phyloP scores from a whole-genome alignment of 2,888 invertebrate species.

The Folsomia candida region DNA sequence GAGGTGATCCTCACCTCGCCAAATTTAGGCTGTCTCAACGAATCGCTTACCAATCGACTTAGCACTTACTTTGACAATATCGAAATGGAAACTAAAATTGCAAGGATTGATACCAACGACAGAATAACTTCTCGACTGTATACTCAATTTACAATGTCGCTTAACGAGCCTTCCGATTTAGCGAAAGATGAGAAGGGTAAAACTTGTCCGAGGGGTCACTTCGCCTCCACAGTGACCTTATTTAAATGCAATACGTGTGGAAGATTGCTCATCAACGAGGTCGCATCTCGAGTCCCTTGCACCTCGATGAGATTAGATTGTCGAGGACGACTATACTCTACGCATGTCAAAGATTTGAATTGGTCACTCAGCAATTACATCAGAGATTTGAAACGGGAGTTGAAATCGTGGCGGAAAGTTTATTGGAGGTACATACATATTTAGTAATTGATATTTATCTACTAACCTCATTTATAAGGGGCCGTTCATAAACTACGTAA shows the following conservation, averaged over 20 bases:
- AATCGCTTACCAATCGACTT: constrained; percentile 62
- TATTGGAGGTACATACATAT: constrained; percentile 81
- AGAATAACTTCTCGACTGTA: constrained; percentile 80
- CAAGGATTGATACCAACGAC: constrained; percentile 80
- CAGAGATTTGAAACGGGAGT: constrained; percentile 69
- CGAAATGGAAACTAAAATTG: constrained; percentile 67
- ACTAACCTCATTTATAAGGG: too few relatives aligned
- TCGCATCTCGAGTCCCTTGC: constrained; percentile 44
- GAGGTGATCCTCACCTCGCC: constrained; percentile 82
- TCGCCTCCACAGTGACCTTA: constrained; percentile 72
- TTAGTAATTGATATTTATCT: too few relatives aligned
- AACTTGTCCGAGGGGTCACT: constrained; percentile 73
- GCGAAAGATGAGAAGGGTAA: too few relatives aligned
- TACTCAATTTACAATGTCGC: constrained; percentile 74
- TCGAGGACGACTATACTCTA: constrained; percentile 43
- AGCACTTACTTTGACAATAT: constrained; percentile 83
- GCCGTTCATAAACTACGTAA: too few relatives aligned
- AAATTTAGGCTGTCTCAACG: constrained; percentile 84
- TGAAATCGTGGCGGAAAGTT: constrained; percentile 84
- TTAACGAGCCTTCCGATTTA: constrained; percentile 72
- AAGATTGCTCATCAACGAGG: constrained; percentile 41
- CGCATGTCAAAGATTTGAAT: constrained; percentile 62
- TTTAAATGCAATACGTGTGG: constrained; percentile 63
- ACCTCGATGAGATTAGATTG: constrained; percentile 45
- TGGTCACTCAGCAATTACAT: constrained; percentile 84